Evolutionary conservation across 2,888 invertebrate species (phyloP).

Genomic region (Tryphoninae sp.): DNA sequence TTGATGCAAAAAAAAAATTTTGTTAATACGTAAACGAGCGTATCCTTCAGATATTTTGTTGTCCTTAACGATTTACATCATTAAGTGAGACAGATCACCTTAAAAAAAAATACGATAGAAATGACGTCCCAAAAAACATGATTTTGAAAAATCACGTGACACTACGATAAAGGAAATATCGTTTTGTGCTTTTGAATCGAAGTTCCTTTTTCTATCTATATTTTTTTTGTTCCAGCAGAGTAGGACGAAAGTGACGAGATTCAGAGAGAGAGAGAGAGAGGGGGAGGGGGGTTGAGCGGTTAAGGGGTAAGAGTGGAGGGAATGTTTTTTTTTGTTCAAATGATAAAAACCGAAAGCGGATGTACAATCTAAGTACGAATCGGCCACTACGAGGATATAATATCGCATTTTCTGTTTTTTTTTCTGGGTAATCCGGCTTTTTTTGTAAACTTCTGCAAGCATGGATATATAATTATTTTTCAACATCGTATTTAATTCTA

Average conservation of each 20-base stretch:
- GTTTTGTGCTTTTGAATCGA: not conserved
- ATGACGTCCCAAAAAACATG: slow-evolving; percentile 3
- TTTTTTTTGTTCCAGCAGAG: slow-evolving; percentile 31
- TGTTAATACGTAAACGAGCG: no score
- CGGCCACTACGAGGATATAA: slow-evolving; percentile 60
- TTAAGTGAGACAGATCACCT: slow-evolving; percentile 26
- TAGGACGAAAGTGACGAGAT: slow-evolving; percentile 23
- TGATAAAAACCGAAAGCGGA: slow-evolving; percentile 58
- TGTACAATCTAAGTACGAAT: slow-evolving; percentile 60
- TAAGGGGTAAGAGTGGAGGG: slow-evolving; percentile 12
- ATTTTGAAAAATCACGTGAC: slow-evolving; percentile 3
- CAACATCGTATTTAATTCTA: slow-evolving; percentile 60
- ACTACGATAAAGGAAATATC: not conserved
- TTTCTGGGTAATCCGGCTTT: slow-evolving; percentile 43
- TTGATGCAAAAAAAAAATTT: no score
- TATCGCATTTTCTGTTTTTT: slow-evolving; percentile 18
- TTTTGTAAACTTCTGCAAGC: slow-evolving; percentile 53
- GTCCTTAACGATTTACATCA: not conserved
- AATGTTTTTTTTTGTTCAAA: slow-evolving; percentile 19
- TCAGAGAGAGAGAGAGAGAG: not conserved
- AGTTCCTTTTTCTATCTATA: slow-evolving; percentile 26
- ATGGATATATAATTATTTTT: slow-evolving; percentile 52
- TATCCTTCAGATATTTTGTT: no score
- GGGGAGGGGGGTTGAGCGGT: slow-evolving; percentile 1
- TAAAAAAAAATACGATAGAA: slow-evolving; percentile 46